Conservation (phyloP, 2,888 invertebrate genomes). For the Plebejus argus region DNA sequence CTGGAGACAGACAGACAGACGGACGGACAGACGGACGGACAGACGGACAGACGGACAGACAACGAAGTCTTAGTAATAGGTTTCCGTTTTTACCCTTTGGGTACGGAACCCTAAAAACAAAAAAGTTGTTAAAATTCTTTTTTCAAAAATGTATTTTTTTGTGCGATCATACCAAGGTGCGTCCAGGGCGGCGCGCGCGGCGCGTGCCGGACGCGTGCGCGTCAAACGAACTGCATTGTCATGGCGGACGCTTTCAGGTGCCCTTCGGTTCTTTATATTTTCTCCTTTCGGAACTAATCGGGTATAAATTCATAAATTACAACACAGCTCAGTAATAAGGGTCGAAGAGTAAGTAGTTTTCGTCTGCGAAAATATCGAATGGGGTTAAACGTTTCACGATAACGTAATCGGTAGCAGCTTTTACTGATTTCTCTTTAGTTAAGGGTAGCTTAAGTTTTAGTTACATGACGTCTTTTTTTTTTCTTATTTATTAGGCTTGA, state of each 20-base stretch:
- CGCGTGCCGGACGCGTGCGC: constrained; percentile 64
- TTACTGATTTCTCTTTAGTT: not conserved
- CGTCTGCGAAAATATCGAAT: not conserved
- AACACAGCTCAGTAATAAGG: constrained; percentile 58
- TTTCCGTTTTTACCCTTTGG: no score
- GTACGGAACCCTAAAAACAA: no score
- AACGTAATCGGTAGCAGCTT: not conserved
- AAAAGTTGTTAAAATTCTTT: no score
- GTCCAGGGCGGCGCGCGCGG: constrained; percentile 46
- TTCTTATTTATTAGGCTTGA: no score
- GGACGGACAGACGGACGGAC: no score
- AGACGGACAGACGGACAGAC: no score
- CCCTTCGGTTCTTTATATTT: constrained; percentile 56
- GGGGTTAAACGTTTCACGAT: not conserved
- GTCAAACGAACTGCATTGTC: constrained; percentile 63
- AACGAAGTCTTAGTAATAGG: no score
- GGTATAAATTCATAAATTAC: constrained; percentile 67
- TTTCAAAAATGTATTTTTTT: constrained; percentile 40
- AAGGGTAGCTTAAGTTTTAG: not conserved
- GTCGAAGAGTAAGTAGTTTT: not conserved
- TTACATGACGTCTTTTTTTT: no score
- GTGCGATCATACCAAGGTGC: constrained; percentile 70
- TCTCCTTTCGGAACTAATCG: constrained; percentile 54
- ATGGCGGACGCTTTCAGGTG: constrained; percentile 64
- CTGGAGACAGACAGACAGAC: no score